Evolutionary conservation across 2,797 vertebrate species (phyloP), one percentile per base, ranked within the genome.

Genomic region (Babyrousa celebensis): DNA sequence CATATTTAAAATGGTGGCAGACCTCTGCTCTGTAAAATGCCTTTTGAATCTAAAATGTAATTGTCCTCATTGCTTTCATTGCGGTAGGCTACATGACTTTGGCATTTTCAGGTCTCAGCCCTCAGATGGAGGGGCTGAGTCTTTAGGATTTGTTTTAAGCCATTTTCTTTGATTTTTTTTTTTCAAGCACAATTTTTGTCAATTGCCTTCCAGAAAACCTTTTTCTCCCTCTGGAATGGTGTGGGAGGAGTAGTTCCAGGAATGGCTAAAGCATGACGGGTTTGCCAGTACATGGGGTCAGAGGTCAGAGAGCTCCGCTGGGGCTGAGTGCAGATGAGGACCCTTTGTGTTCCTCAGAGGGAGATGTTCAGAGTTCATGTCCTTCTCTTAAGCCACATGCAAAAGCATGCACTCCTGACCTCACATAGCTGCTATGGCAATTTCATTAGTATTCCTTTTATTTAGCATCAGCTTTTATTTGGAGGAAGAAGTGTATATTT

Each of bases 401-500:
- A 80, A 84, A 93, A 83, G 16, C 25, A 43, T 29, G 8, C 14
- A 71, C 43, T 85, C 36, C 11, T 77, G 78, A 65, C 63, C 58
- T 91, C 40, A 82, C 8, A 52, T 43, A 54, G 58, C 17, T 65
- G 68, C 6, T 4, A 58, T 25, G 56, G 27, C 21, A 65, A 56
- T 92, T 92, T 92, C 74, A 83, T 77, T 80, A 87, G 29, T 48
- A 52, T 67, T 93, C 12, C 36, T 86, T 94, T 95, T 56, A 52
- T 75, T 62, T 36, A 85, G 6, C 23, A 77, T 83, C 27, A 40
- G 40, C 23, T 94, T 94, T 97, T 80, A 84, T 80, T 79, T 96
- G 40, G 63, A 92, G 52, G 21, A 36, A 86, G 68, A 95, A 68
- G 48, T 62, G 56, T 72, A 52, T 52, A 83, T 85, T 91, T 94